Percentiles rank a stretch among this genome's conserved stretches.
These are phyloP conservation scores for Syrphus vitripennis DNA, from an alignment of 2,888 invertebrate species.

Conservation along the genomic window DNA sequence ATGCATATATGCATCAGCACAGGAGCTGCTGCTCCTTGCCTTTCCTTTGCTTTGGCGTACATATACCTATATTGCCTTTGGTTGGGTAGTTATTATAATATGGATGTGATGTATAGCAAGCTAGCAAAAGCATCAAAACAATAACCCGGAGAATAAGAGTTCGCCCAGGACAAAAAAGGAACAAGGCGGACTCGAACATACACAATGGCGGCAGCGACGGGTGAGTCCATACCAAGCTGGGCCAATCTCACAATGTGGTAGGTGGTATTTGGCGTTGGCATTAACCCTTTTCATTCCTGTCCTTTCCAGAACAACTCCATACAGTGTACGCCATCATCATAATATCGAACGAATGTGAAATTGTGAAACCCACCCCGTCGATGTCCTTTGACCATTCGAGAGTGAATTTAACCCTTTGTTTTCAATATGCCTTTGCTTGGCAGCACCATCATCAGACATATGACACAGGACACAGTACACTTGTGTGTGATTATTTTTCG, in stretches of 20 bases:
- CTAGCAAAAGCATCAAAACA: slow-evolving; percentile 52
- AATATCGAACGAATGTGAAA: slow-evolving; percentile 49
- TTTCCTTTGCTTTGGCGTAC: neutral
- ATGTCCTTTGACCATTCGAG: slow-evolving; percentile 79
- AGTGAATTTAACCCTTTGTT: slow-evolving; percentile 79
- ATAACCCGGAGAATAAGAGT: slow-evolving; percentile 65
- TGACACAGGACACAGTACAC: slow-evolving; percentile 64
- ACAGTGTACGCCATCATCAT: slow-evolving; percentile 39
- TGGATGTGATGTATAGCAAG: too few relatives aligned
- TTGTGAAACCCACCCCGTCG: slow-evolving; percentile 75
- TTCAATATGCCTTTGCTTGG: slow-evolving; percentile 72
- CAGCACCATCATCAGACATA: slow-evolving; percentile 59
- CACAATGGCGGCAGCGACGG: slow-evolving; percentile 49
- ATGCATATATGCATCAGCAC: slow-evolving; percentile 69
- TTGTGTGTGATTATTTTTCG: slow-evolving; percentile 71
- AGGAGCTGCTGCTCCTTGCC: slow-evolving; percentile 30
- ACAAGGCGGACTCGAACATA: slow-evolving; percentile 67
- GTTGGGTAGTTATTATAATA: slow-evolving; percentile 15
- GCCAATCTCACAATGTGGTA: slow-evolving; percentile 74
- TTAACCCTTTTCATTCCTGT: slow-evolving; percentile 76
- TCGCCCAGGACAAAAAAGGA: slow-evolving; percentile 67
- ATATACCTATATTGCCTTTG: neutral
- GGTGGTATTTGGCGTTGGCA: slow-evolving; percentile 78
- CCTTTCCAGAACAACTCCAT: slow-evolving; percentile 62
- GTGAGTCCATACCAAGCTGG: slow-evolving; percentile 65